Evolutionary conservation across 2,113 vertebrate species (phyloP).

Genomic region (Sula dactylatra): DNA sequence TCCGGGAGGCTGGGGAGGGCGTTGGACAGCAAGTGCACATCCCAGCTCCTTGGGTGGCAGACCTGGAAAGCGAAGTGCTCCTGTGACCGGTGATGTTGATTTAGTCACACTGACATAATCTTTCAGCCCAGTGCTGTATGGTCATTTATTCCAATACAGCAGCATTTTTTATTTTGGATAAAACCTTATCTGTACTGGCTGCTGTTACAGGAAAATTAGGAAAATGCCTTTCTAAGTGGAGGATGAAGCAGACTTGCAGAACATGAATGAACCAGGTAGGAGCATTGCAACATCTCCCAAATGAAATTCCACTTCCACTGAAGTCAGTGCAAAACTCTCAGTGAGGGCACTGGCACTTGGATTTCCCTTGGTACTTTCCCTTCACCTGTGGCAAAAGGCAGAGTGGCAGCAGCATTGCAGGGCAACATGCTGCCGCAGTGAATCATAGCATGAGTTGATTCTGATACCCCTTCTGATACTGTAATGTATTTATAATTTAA

Average conservation of each 20-base stretch:
- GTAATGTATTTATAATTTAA: neutral
- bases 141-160: neutral
- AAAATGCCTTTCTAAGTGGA: neutral
- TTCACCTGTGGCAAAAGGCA: neutral
- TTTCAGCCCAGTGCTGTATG: neutral
- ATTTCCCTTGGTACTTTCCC: neutral
- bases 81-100: rapidly evolving
- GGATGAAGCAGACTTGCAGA: neutral
- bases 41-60: neutral
- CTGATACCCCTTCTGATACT: neutral
- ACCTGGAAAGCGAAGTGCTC: neutral
- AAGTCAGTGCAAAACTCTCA: neutral
- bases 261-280: neutral
- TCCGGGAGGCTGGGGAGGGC: neutral
- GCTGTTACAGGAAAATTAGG: neutral
- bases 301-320: neutral
- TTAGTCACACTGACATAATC: neutral
- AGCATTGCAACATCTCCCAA: neutral
- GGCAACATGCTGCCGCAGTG: neutral
- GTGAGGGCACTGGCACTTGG: neutral
- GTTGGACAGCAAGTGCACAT: neutral
- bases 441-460: neutral
- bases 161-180: neutral
- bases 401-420: rapidly evolving
- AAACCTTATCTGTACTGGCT: neutral